phyloP scores from a whole-genome alignment of 2,113 vertebrate genomes.

The Podiceps cristatus region DNA sequence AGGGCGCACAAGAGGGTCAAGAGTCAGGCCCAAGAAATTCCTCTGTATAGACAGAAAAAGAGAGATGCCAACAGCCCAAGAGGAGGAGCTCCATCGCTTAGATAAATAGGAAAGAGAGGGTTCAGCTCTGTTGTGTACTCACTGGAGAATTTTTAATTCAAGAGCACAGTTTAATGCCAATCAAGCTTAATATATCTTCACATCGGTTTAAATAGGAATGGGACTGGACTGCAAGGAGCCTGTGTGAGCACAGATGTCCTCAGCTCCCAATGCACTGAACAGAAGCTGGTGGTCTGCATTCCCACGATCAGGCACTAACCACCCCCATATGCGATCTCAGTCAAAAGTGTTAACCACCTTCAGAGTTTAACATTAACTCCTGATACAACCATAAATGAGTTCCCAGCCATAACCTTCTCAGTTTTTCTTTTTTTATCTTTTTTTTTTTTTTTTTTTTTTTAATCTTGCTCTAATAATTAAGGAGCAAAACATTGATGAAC shows the following conservation, averaged over 20 bases:
- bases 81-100: background rate
- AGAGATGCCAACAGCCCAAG: background rate
- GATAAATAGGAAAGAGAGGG: background rate
- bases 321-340: background rate
- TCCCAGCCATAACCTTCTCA: background rate
- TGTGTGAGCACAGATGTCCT: background rate
- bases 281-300: background rate
- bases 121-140: background rate
- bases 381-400: background rate
- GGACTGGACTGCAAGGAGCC: background rate
- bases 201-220: background rate
- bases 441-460: background rate
- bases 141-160: background rate
- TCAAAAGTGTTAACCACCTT: conserved; percentile 21
- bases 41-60: background rate
- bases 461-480: conserved; percentile 43
- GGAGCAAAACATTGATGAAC: conserved; percentile 47
- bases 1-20: background rate
- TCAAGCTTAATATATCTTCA: background rate
- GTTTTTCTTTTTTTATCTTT: background rate
- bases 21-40: background rate
- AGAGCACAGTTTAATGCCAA: background rate
- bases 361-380: conserved; percentile 1
- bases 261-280: background rate
- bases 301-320: background rate